Evolutionary conservation across 2,113 vertebrate species (phyloP).

Genomic region (Hyperoodon ampullatus): DNA sequence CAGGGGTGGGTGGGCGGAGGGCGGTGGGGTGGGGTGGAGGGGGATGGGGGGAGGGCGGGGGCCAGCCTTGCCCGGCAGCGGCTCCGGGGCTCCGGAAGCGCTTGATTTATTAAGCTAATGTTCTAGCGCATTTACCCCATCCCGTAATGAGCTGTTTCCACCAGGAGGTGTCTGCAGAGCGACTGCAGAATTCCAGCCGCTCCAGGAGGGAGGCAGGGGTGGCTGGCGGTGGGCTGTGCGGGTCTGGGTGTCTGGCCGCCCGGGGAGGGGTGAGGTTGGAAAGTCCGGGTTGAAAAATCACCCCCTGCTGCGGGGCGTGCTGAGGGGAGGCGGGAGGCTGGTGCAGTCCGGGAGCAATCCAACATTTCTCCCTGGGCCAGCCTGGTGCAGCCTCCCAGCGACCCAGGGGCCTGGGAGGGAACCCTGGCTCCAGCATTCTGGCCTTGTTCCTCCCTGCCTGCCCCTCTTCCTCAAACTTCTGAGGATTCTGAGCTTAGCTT

Average conservation of each 20-base stretch:
- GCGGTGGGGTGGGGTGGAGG: too few species aligned
- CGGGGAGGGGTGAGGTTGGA: background rate
- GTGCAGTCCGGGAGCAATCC: background rate
- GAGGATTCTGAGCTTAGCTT: background rate
- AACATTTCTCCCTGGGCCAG: background rate
- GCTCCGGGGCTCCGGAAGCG: slow-evolving; percentile 44
- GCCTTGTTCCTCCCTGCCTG: background rate
- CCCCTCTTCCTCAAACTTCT: background rate
- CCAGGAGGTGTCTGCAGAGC: slow-evolving; percentile 74
- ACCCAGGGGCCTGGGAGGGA: background rate
- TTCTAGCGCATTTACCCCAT: slow-evolving; percentile 73
- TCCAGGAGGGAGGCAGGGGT: slow-evolving; percentile 25
- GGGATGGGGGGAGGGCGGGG: too few species aligned
- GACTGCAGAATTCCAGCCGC: slow-evolving; percentile 59
- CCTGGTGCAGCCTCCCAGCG: background rate
- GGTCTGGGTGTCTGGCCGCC: background rate
- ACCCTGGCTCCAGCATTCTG: background rate
- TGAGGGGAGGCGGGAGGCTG: background rate
- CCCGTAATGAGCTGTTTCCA: slow-evolving; percentile 79
- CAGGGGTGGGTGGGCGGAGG: too few species aligned
- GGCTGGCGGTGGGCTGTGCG: background rate
- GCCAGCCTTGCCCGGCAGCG: background rate
- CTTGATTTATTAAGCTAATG: slow-evolving; percentile 80
- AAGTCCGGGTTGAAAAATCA: background rate
- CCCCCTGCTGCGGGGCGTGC: background rate